Evolutionary conservation across 2,113 vertebrate species (phyloP).

Genomic region (Falcunculus frontatus): DNA sequence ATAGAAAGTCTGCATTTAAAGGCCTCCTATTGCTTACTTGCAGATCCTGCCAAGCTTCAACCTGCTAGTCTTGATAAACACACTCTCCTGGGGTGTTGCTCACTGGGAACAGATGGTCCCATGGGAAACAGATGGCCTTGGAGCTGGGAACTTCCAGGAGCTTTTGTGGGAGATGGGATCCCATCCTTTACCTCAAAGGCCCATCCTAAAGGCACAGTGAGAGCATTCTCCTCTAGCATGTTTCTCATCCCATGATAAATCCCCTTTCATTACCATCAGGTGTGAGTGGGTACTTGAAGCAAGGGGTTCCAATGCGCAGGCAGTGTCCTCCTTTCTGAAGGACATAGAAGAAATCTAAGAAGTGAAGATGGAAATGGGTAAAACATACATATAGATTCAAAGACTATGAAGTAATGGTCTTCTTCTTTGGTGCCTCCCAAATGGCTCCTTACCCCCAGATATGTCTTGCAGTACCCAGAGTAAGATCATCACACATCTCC

Average conservation of each 20-base stretch:
- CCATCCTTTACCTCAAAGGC: background rate
- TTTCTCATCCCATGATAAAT: background rate
- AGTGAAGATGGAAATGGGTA: background rate
- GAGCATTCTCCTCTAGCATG: background rate
- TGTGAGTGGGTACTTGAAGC: background rate
- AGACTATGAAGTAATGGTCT: background rate
- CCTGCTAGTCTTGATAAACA: conserved; percentile 47
- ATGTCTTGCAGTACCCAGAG: background rate
- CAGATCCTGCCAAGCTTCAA: conserved; percentile 31
- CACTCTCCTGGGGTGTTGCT: background rate
- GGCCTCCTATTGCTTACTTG: conserved; percentile 38
- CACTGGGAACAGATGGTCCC: conserved; percentile 35
- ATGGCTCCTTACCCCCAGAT: background rate
- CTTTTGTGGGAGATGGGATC: background rate
- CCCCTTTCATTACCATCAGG: background rate
- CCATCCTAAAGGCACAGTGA: background rate
- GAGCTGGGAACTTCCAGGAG: conserved; percentile 13
- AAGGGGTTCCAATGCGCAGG: background rate
- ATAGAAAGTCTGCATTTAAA: conserved; percentile 51
- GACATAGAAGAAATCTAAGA: background rate
- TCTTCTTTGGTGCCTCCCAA: background rate
- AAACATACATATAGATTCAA: background rate
- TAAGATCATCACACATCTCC: background rate
- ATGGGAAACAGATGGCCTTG: conserved; percentile 1
- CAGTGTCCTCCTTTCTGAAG: background rate